phyloP scores from a whole-genome alignment of 2,888 invertebrate genomes.

The Synanthedon tipuliformis region DNA sequence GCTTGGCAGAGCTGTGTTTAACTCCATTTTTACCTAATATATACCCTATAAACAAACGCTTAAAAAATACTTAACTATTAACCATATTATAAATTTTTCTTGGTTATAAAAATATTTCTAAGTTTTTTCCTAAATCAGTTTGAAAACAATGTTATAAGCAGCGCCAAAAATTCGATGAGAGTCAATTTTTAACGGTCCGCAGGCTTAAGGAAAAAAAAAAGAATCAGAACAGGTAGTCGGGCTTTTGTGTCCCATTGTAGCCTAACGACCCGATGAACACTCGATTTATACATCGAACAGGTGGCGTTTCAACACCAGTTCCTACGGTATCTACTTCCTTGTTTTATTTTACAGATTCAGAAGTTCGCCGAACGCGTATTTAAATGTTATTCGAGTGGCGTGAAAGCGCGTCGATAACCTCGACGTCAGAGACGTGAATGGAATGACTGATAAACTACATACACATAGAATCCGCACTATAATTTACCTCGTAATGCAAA shows the following conservation, averaged over 20 bases:
- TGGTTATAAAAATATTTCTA: no score
- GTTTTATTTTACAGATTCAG: slow-evolving; percentile 49
- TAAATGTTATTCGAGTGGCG: slow-evolving; percentile 61
- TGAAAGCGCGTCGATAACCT: slow-evolving; percentile 62
- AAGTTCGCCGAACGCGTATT: slow-evolving; percentile 61
- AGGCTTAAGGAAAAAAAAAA: no score
- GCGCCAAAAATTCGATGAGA: no score
- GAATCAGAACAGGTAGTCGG: slow-evolving; percentile 32
- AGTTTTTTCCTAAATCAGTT: no score
- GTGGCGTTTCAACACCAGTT: slow-evolving; percentile 30
- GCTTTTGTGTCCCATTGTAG: slow-evolving; percentile 46
- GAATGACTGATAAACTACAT: slow-evolving; percentile 34
- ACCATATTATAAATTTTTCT: no score
- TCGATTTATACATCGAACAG: slow-evolving; percentile 30
- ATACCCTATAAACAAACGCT: no score
- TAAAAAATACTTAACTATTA: no score
- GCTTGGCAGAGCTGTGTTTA: no score
- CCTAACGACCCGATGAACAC: slow-evolving; percentile 52
- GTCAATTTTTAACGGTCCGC: no score
- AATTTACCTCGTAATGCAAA: slow-evolving; percentile 17
- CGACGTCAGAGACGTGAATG: slow-evolving; percentile 40
- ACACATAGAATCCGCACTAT: slow-evolving; percentile 26
- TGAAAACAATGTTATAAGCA: no score
- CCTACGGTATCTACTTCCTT: slow-evolving; percentile 24
- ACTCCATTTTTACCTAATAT: no score